phyloP scores from a whole-genome alignment of 1,140 invertebrate genomes.

The Drosophila carrolli region DNA sequence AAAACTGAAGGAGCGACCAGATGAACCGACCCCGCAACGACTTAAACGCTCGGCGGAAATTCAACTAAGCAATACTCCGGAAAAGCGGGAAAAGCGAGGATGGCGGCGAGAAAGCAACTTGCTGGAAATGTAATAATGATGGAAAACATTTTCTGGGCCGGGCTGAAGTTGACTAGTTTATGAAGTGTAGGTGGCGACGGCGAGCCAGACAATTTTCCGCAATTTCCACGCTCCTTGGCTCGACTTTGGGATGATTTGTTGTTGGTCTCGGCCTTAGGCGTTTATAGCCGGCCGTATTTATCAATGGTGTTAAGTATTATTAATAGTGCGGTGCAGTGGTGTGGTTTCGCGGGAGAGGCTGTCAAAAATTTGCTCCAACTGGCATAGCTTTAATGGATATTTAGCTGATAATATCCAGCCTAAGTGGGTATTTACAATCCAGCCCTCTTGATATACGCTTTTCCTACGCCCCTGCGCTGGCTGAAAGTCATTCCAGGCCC shows the following conservation, averaged over 20 bases:
- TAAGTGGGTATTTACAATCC: background rate
- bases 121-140: constrained; percentile 75
- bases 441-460: constrained; percentile 3
- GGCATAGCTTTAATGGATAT: constrained; percentile 26
- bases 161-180: constrained; percentile 64
- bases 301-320: constrained; percentile 74
- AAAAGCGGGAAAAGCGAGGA: background rate
- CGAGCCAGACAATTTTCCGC: constrained; percentile 55
- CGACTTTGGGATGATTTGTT: constrained; percentile 59
- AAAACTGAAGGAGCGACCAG: constrained; percentile 9
- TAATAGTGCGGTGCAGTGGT: constrained; percentile 63
- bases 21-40: constrained; percentile 23
- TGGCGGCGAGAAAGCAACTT: constrained; percentile 41
- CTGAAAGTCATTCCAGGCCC: constrained; percentile 18
- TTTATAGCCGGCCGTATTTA: constrained; percentile 73
- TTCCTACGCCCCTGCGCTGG: background rate
- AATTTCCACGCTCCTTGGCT: constrained; percentile 49
- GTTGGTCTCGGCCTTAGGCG: constrained; percentile 39
- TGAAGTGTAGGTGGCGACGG: constrained; percentile 52
- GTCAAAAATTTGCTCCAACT: constrained; percentile 35
- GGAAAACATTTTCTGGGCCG: constrained; percentile 40
- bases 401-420: constrained; percentile 6
- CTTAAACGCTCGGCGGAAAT: constrained; percentile 41
- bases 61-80: constrained; percentile 3
- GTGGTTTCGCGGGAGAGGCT: background rate